phyloP scores from a whole-genome alignment of 2,888 invertebrate genomes.

The Campoletis raptor region DNA sequence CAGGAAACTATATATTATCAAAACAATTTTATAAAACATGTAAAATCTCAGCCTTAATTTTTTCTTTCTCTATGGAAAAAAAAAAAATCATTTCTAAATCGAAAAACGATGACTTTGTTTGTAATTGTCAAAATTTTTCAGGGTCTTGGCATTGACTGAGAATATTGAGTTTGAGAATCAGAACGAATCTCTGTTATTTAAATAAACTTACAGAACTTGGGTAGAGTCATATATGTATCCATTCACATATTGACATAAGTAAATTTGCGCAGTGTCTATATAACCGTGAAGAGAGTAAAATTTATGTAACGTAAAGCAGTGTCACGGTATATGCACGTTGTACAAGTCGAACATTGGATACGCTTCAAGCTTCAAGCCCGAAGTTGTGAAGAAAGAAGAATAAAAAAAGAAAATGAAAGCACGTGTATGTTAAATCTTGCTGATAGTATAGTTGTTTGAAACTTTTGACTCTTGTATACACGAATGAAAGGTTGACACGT shows the following conservation, averaged over 20 bases:
- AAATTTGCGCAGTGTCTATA: slow-evolving; percentile 50
- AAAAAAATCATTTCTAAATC: neutral
- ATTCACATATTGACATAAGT: slow-evolving; percentile 27
- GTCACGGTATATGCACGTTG: slow-evolving; percentile 42
- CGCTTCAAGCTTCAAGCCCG: neutral
- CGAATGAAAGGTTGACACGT: slow-evolving; percentile 42
- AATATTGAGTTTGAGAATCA: neutral
- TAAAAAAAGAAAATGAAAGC: slow-evolving; percentile 23
- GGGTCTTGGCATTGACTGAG: neutral
- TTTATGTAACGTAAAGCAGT: slow-evolving; percentile 43
- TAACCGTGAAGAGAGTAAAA: slow-evolving; percentile 25
- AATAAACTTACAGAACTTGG: slow-evolving; percentile 33
- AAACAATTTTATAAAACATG: neutral
- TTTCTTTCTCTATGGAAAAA: neutral
- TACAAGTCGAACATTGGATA: slow-evolving; percentile 19
- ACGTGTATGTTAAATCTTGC: slow-evolving; percentile 22
- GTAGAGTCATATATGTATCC: slow-evolving; percentile 22
- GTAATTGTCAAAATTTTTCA: neutral
- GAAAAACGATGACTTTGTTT: neutral
- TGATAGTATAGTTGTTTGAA: slow-evolving; percentile 12
- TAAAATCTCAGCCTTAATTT: too few species aligned
- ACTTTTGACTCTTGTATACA: slow-evolving; percentile 16
- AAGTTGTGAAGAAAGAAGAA: neutral
- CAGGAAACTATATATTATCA: neutral
- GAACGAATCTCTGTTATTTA: slow-evolving; percentile 22